phyloP scores from a whole-genome alignment of 2,888 invertebrate species.

The Uropetala carovei region DNA sequence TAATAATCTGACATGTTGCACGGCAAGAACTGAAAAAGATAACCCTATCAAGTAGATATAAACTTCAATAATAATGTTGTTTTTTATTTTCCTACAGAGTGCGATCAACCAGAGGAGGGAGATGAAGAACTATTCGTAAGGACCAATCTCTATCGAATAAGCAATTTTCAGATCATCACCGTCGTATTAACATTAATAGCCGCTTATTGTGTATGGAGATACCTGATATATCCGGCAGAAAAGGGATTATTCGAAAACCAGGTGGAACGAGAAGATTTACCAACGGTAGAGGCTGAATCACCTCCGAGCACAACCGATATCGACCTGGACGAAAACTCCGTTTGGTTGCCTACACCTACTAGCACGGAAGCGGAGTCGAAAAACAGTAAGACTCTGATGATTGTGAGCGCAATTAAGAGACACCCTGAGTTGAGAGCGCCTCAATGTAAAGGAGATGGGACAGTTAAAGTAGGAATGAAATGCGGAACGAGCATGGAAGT shows the following conservation, averaged over 20 bases:
- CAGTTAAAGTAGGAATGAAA: not conserved
- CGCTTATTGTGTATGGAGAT: not conserved
- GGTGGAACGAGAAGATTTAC: not conserved
- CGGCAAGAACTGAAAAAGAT: too few species aligned
- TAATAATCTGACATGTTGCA: not conserved
- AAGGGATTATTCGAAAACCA: not conserved
- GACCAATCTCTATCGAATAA: constrained; percentile 34
- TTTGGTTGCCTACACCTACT: not conserved
- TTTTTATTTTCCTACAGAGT: constrained; percentile 37
- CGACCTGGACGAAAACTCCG: not conserved
- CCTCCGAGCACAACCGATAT: not conserved
- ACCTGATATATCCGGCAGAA: not conserved
- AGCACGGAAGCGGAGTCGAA: constrained; percentile 13
- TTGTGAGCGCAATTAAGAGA: constrained; percentile 46
- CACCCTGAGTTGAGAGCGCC: not conserved
- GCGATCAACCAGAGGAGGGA: not conserved
- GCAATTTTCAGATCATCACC: not conserved
- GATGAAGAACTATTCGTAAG: not conserved
- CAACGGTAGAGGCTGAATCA: too few species aligned
- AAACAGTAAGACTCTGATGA: constrained; percentile 47
- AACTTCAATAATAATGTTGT: not conserved
- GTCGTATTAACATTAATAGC: not conserved
- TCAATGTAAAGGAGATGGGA: not conserved
- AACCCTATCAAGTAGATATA: too few species aligned
- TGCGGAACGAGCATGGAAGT: not conserved